phyloP scores from a whole-genome alignment of 1,140 invertebrate species.

The Drosophila kikkawai region DNA sequence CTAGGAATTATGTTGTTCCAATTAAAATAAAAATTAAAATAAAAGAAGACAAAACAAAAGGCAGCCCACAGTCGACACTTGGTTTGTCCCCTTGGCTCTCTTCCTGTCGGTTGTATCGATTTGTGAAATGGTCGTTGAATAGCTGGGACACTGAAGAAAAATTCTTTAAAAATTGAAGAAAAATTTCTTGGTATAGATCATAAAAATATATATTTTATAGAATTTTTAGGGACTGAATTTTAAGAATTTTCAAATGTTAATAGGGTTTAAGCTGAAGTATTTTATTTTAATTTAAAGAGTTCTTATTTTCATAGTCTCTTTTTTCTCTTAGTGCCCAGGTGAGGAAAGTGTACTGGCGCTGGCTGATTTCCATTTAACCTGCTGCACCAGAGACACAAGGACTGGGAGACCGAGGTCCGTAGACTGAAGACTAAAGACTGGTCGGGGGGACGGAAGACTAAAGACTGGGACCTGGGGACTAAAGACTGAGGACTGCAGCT shows the following conservation, averaged over 20 bases:
- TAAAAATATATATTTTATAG: no score
- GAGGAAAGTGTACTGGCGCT: conserved; percentile 41
- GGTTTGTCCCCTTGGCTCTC: conserved; percentile 35
- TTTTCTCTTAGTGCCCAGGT: conserved; percentile 12
- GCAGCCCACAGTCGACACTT: conserved; percentile 64
- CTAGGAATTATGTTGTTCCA: conserved; percentile 85
- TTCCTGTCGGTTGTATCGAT: conserved; percentile 77
- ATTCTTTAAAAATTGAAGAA: neutral
- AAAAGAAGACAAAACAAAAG: conserved; percentile 60
- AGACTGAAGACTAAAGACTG: conserved; percentile 13
- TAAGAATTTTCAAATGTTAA: neutral
- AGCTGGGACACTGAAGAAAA: conserved; percentile 25
- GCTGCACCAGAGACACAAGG: conserved; percentile 61
- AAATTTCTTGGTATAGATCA: neutral
- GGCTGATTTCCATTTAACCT: conserved; percentile 83
- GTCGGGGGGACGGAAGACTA: neutral
- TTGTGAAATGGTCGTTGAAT: conserved; percentile 80
- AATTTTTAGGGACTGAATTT: no score
- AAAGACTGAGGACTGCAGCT: conserved; percentile 43
- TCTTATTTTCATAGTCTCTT: neutral
- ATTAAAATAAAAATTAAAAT: conserved; percentile 84
- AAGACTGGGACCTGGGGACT: neutral
- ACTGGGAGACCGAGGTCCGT: conserved; percentile 25
- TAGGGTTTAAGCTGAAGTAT: neutral
- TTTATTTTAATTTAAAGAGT: neutral